These are phyloP conservation scores for Agapornis roseicollis DNA, from an alignment of 2,113 vertebrate species.

Conservation along the genomic window DNA sequence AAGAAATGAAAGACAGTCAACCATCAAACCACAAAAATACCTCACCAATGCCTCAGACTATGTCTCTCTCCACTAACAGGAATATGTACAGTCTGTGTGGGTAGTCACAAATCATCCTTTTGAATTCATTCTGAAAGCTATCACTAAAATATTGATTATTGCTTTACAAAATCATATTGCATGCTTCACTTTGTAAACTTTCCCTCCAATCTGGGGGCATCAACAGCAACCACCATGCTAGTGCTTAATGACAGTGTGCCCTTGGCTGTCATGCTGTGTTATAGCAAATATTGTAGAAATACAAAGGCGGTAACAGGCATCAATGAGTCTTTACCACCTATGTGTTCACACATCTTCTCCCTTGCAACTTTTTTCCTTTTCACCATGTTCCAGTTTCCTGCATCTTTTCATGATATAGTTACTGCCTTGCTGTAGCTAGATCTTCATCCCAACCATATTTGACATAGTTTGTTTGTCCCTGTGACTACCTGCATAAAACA, in stretches of 20 bases:
- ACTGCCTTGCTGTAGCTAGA: neutral
- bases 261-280: accelerated
- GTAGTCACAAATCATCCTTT: neutral
- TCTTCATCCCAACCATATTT: neutral
- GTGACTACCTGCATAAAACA: neutral
- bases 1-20: neutral
- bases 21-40: neutral
- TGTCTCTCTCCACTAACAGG: neutral
- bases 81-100: accelerated
- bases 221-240: neutral
- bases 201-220: neutral
- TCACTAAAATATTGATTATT: neutral
- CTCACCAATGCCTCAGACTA: neutral
- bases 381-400: neutral
- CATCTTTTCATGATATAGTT: neutral
- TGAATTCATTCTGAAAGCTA: neutral
- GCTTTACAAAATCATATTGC: neutral
- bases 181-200: neutral
- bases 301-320: neutral
- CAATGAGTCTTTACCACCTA: neutral
- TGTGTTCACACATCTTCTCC: neutral
- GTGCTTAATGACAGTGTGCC: neutral
- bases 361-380: neutral
- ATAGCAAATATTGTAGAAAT: neutral
- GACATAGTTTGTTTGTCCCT: neutral